phyloP scores from a whole-genome alignment of 1,140 invertebrate species.

The Capitella teleta region DNA sequence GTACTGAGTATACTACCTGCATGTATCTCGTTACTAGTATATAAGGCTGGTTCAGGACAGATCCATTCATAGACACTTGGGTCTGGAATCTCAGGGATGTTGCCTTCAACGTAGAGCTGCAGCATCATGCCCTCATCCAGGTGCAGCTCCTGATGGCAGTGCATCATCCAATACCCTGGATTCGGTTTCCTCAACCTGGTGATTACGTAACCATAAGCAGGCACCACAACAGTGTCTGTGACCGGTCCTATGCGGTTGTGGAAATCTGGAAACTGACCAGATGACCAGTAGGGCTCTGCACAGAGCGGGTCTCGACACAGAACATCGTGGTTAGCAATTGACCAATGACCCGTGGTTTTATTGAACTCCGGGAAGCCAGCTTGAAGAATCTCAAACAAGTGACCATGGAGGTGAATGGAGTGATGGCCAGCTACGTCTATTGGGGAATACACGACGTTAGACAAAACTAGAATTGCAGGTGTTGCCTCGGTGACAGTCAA shows the following conservation, averaged over 20 bases:
- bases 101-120: background rate
- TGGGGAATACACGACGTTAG: too few species aligned
- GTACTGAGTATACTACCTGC: too few species aligned
- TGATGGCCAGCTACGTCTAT: too few species aligned
- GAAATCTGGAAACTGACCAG: background rate
- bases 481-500: too few species aligned
- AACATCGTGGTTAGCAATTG: background rate
- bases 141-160: conserved; percentile 7
- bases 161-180: conserved; percentile 41
- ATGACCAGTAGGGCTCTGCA: background rate
- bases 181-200: conserved; percentile 58
- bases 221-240: conserved; percentile 57
- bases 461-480: too few species aligned
- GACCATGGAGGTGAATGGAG: conserved; percentile 8
- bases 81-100: too few species aligned
- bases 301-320: conserved; percentile 1
- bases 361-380: conserved; percentile 1
- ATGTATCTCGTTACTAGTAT: too few species aligned
- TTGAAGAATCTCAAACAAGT: conserved; percentile 6
- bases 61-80: too few species aligned
- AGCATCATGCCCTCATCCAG: background rate
- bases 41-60: too few species aligned
- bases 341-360: background rate
- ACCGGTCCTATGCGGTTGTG: conserved; percentile 37
- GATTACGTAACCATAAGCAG: conserved; percentile 52